These are phyloP conservation scores for Cololabis saira DNA, from an alignment of 2,113 vertebrate genomes.

Conservation along the genomic window DNA sequence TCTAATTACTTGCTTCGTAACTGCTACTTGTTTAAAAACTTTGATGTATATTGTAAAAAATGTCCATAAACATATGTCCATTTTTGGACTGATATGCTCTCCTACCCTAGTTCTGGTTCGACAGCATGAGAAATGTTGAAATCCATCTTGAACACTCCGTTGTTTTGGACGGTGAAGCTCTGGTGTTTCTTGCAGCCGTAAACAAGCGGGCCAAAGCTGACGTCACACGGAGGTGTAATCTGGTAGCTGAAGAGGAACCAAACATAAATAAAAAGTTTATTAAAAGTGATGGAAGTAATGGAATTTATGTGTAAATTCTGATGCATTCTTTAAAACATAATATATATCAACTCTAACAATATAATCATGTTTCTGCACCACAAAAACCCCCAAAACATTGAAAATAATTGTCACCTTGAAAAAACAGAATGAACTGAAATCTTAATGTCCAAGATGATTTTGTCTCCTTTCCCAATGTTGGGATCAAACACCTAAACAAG, in stretches of 20 bases:
- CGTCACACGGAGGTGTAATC: slow-evolving; percentile 80
- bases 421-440: slow-evolving; percentile 82
- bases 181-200: slow-evolving; percentile 76
- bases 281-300: no score
- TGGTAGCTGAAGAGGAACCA: slow-evolving; percentile 80
- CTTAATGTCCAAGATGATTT: slow-evolving; percentile 83
- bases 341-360: not conserved
- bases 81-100: not conserved
- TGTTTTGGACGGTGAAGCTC: slow-evolving; percentile 86
- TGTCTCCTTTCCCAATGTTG: slow-evolving; percentile 66
- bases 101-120: slow-evolving; percentile 75
- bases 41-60: no score
- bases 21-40: no score
- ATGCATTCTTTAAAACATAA: not conserved
- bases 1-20: no score
- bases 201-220: slow-evolving; percentile 86
- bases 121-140: slow-evolving; percentile 73
- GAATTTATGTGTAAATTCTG: no score
- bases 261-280: not conserved
- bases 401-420: slow-evolving; percentile 69
- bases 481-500: slow-evolving; percentile 88
- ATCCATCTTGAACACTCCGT: slow-evolving; percentile 79
- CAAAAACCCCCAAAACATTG: not conserved
- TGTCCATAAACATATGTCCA: no score
- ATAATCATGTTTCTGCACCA: not conserved